These are phyloP conservation scores for Argyra leucocephala DNA, from an alignment of 2,888 invertebrate genomes.

Conservation along the genomic window DNA sequence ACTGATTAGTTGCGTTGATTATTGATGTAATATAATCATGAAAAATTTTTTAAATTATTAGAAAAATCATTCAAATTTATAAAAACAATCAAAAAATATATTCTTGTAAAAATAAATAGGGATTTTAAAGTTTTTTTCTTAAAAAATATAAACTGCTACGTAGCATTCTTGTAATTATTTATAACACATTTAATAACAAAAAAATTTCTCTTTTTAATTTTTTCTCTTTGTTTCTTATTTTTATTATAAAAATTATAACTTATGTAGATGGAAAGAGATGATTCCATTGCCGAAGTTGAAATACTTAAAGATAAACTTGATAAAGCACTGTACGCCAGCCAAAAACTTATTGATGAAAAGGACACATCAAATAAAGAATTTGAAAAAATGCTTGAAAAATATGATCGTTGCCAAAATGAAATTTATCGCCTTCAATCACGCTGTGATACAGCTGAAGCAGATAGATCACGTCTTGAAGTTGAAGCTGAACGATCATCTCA, in stretches of 20 bases:
- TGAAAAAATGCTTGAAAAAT: constrained; percentile 85
- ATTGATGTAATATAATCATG: too few relatives aligned
- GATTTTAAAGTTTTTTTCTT: too few relatives aligned
- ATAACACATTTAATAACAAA: too few relatives aligned
- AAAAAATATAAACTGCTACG: too few relatives aligned
- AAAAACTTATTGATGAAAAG: constrained; percentile 78
- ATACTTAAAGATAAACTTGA: constrained; percentile 83
- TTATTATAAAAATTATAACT: constrained; percentile 19
- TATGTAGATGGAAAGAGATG: constrained; percentile 78
- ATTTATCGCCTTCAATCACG: constrained; percentile 80
- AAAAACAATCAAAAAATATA: too few relatives aligned
- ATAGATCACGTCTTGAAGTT: constrained; percentile 73
- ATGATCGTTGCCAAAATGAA: constrained; percentile 84
- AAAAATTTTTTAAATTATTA: too few relatives aligned
- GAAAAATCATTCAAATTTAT: too few relatives aligned
- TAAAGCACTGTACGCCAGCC: constrained; percentile 70
- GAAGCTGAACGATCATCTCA: constrained; percentile 79
- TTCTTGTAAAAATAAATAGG: too few relatives aligned
- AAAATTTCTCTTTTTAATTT: background rate
- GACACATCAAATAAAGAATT: constrained; percentile 83
- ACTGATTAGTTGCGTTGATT: too few relatives aligned
- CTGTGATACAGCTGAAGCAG: constrained; percentile 77
- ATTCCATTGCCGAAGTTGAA: constrained; percentile 73
- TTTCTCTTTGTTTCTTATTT: background rate
- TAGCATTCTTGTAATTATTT: background rate